Conservation (phyloP, 2,797 vertebrate species). For the Tragopan temminckii region DNA sequence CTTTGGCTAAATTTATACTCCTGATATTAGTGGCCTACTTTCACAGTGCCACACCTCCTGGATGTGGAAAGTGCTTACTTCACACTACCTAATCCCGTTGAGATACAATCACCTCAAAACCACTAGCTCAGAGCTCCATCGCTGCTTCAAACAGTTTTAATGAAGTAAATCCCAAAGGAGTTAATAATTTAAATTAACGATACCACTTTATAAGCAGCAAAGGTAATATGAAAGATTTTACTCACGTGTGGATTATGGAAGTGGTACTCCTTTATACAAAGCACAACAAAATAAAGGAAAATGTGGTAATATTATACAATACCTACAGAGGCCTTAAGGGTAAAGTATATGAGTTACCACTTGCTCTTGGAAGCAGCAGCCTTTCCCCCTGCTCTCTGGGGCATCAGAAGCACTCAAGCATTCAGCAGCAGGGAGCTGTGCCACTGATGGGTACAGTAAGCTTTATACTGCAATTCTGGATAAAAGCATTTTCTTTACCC, state of each 20-base stretch:
- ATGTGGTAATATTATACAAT: not conserved
- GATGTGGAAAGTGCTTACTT: not conserved
- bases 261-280: not conserved
- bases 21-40: not conserved
- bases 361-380: not conserved
- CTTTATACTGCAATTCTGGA: not conserved
- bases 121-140: not conserved
- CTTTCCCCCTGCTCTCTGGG: not conserved
- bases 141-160: not conserved
- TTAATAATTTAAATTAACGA: not conserved
- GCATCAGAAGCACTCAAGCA: accelerated
- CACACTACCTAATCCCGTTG: not conserved
- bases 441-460: not conserved
- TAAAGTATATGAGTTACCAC: not conserved
- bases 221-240: not conserved
- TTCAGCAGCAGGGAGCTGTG: not conserved
- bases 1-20: not conserved
- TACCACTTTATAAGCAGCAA: not conserved
- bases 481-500: not conserved
- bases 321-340: not conserved
- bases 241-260: not conserved
- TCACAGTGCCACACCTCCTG: not conserved
- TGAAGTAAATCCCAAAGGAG: not conserved
- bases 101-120: not conserved
- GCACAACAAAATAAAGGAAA: not conserved